Evolutionary conservation across 2,113 vertebrate species (phyloP).

Genomic region (Ceyx margarethae): DNA sequence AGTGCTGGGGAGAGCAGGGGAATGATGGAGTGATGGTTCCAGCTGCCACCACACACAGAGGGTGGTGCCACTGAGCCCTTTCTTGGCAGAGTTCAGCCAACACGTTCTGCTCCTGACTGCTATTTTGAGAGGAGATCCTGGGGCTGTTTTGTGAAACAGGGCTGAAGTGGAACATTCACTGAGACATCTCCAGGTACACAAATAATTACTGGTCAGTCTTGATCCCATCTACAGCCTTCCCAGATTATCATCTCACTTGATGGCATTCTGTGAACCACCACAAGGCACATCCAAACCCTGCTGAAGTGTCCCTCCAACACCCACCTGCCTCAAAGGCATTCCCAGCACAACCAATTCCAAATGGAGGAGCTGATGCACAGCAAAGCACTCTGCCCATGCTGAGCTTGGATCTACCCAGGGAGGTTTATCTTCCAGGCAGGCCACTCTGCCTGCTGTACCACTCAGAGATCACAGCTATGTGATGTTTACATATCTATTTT

Average conservation of each 20-base stretch:
- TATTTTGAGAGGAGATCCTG: not conserved
- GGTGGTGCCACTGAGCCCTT: not conserved
- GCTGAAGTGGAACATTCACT: not conserved
- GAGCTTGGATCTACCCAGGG: not conserved
- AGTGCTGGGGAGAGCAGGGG: not conserved
- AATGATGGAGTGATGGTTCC: not conserved
- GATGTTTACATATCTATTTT: not conserved
- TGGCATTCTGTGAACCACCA: not conserved
- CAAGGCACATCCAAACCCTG: not conserved
- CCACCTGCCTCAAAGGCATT: not conserved
- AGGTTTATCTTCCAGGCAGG: not conserved
- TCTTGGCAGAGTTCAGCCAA: not conserved
- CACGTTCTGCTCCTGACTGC: not conserved
- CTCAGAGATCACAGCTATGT: not conserved
- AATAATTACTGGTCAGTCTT: not conserved
- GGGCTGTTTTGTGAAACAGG: rapidly evolving
- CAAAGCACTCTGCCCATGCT: not conserved
- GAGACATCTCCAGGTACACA: not conserved
- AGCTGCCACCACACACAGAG: not conserved
- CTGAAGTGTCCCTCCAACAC: not conserved
- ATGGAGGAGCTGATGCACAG: not conserved
- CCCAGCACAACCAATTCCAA: not conserved
- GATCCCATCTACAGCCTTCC: not conserved
- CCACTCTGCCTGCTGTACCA: not conserved
- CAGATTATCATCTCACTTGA: not conserved